A percentile compares a stretch with the other conserved stretches of the same genome.
Conservation (phyloP, 2,113 vertebrate species). For the Axis porcinus region DNA sequence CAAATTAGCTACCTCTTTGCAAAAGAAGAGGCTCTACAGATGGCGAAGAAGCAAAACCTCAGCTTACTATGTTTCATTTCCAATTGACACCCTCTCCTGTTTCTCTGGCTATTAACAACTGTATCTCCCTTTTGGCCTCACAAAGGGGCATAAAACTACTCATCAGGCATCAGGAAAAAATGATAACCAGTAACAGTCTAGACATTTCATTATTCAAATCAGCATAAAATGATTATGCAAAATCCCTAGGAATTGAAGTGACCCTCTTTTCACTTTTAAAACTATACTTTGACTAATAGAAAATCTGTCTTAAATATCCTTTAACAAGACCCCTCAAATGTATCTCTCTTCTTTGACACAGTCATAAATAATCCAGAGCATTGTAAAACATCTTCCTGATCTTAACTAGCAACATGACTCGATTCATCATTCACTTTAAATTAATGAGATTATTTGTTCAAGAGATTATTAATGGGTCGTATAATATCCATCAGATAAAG, state of each 20-base stretch:
- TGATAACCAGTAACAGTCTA: not conserved
- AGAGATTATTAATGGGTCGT: slow-evolving; percentile 54
- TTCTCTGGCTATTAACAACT: not conserved
- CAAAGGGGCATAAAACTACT: not conserved
- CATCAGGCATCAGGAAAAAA: not conserved
- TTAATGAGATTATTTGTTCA: slow-evolving; percentile 70
- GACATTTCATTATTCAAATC: slow-evolving; percentile 46
- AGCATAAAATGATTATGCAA: not conserved
- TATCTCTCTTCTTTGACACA: not conserved
- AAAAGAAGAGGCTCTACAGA: not conserved
- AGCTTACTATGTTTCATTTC: not conserved
- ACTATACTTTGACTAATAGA: slow-evolving; percentile 54
- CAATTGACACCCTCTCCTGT: not conserved
- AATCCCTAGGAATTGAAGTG: slow-evolving; percentile 1
- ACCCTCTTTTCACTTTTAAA: slow-evolving; percentile 29
- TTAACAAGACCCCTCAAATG: slow-evolving; percentile 32
- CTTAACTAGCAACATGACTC: slow-evolving; percentile 51
- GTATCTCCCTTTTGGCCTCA: not conserved
- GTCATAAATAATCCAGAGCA: slow-evolving; percentile 46
- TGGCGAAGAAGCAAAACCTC: not conserved
- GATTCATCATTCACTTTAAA: slow-evolving; percentile 56
- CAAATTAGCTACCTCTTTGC: not conserved
- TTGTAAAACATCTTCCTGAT: slow-evolving; percentile 22
- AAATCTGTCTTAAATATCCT: slow-evolving; percentile 25
- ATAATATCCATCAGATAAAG: slow-evolving; percentile 69